Percentiles rank a stretch among this genome's conserved stretches.
Conservation (phyloP, 2,113 vertebrate species). For the Pterocles gutturalis region DNA sequence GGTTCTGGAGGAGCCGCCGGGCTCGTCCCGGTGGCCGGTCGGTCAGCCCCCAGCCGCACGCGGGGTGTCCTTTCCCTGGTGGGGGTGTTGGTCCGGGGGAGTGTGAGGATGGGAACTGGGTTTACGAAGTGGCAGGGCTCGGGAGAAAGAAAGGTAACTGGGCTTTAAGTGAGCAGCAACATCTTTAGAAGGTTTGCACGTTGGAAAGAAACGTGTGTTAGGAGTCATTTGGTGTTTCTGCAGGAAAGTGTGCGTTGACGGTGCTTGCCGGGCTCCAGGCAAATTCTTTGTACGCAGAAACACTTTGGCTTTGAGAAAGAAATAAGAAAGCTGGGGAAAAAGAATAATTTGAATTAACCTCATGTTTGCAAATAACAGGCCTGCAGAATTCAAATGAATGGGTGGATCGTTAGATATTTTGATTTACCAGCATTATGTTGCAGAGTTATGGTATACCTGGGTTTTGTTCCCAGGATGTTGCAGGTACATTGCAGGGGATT, state of each 20-base stretch:
- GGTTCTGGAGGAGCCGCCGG: background rate
- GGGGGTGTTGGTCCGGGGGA: rapidly evolving
- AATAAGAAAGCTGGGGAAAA: background rate
- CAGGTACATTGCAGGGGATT: background rate
- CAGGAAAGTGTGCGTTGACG: rapidly evolving
- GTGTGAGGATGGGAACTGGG: rapidly evolving
- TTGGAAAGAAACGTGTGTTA: background rate
- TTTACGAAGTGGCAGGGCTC: background rate
- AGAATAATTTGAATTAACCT: background rate
- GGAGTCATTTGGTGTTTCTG: background rate
- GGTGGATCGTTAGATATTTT: background rate
- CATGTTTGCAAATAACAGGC: background rate
- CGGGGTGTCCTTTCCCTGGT: background rate
- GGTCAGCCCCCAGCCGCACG: background rate
- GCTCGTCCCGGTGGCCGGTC: background rate
- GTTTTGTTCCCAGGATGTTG: background rate
- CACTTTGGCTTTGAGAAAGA: background rate
- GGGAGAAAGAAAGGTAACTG: background rate
- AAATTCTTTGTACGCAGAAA: rapidly evolving
- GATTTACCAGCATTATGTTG: background rate
- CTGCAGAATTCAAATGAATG: background rate
- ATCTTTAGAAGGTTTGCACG: rapidly evolving
- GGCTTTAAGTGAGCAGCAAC: background rate
- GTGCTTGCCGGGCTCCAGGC: background rate
- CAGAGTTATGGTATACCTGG: no score